A percentile compares a stretch with the other conserved stretches of the same genome.
Evolutionary conservation across 1,140 invertebrate species (phyloP).

Genomic region (Drosophila orena): DNA sequence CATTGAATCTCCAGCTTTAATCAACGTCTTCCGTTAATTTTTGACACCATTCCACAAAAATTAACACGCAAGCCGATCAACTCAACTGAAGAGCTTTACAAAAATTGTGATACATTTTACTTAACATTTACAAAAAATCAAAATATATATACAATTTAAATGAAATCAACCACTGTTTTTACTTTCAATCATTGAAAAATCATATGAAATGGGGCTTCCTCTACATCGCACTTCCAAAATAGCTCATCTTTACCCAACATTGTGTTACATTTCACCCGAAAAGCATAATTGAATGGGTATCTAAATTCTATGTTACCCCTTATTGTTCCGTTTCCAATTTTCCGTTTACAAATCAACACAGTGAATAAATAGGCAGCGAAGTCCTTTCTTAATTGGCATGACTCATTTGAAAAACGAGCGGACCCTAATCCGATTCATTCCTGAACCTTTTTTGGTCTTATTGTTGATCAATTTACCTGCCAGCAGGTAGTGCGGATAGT

Average conservation of each 20-base stretch:
- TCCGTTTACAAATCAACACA: slow-evolving; percentile 53
- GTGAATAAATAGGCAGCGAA: slow-evolving; percentile 26
- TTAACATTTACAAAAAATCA: slow-evolving; percentile 54
- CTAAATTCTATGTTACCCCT: background rate
- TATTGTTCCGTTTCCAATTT: slow-evolving; percentile 33
- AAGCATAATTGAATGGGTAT: slow-evolving; percentile 9
- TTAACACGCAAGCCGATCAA: slow-evolving; percentile 63
- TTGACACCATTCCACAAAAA: slow-evolving; percentile 53
- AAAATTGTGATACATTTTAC: slow-evolving; percentile 83
- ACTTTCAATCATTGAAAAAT: background rate
- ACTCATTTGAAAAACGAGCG: slow-evolving; percentile 57
- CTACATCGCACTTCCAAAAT: background rate
- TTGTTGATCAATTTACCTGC: slow-evolving; percentile 65
- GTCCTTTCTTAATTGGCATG: slow-evolving; percentile 64
- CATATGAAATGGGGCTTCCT: background rate
- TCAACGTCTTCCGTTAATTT: slow-evolving; percentile 73
- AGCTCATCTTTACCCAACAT: slow-evolving; percentile 15
- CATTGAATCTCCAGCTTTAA: slow-evolving; percentile 61
- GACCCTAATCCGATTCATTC: slow-evolving; percentile 58
- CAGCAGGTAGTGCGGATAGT: slow-evolving; percentile 53
- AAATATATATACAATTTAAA: slow-evolving; percentile 74
- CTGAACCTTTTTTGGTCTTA: slow-evolving; percentile 52
- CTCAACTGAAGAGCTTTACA: slow-evolving; percentile 73
- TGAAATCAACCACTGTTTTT: slow-evolving; percentile 30
- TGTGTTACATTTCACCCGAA: background rate